Conservation (phyloP, 2,113 vertebrate genomes). For the Empidonax traillii region DNA sequence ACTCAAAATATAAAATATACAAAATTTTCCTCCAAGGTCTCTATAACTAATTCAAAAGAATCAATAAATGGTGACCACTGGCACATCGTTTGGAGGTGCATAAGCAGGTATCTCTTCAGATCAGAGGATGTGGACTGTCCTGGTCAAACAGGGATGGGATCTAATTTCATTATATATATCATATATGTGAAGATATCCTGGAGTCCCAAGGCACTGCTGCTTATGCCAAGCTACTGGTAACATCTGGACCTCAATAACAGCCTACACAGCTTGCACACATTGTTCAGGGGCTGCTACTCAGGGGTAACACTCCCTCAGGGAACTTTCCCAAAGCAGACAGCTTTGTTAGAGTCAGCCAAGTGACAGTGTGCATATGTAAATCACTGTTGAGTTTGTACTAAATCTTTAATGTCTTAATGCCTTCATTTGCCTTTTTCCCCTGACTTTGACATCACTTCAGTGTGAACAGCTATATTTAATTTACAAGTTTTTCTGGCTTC, state of each 20-base stretch:
- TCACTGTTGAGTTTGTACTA: not conserved
- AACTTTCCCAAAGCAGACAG: not conserved
- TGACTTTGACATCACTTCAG: not conserved
- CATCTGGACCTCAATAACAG: not conserved
- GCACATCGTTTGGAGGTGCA: not conserved
- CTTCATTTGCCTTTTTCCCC: not conserved
- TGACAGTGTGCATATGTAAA: not conserved
- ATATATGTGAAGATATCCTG: accelerated
- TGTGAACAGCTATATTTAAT: constrained; percentile 44
- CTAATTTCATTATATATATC: not conserved
- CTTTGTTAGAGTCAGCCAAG: not conserved
- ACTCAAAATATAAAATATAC: not conserved
- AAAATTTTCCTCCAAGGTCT: not conserved
- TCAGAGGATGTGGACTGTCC: too few species aligned
- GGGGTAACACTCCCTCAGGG: not conserved
- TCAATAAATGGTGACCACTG: not conserved
- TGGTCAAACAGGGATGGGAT: not conserved
- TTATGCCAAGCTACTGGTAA: not conserved
- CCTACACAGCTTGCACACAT: not conserved
- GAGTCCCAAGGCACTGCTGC: not conserved
- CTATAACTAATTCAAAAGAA: not conserved
- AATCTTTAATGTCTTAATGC: constrained; percentile 29
- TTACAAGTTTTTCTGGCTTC: not conserved
- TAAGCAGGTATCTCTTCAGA: not conserved
- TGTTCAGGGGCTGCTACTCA: not conserved